Base-by-base conservation (phyloP, 2,113 vertebrate genomes). In the Ophiodon elongatus region DNA sequence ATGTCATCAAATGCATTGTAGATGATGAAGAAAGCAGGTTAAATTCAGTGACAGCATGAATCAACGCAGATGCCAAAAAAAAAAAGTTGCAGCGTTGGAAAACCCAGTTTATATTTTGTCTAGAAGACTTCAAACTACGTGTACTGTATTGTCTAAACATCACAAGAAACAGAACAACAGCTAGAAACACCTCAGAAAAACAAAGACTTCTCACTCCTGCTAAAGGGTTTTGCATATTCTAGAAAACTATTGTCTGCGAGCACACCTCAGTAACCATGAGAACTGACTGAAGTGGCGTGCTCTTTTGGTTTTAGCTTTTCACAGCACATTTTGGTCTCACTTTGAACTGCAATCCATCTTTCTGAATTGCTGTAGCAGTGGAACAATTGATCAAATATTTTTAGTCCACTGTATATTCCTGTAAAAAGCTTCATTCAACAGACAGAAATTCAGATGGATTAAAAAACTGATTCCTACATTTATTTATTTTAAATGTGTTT, bases 221-320 rank as follows among this genome's bases (percentile, higher is more conserved):
- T 47, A 59, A 85, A 85, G 68, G 71, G 76, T 83, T 57, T 63
- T 83, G 73, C 79, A 84, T 80, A 91, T 87, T 90, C 80, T 43
- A 68, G 50, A 80, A 82, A 86, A 65, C 52, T 68, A 29, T 37
- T 35, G 69, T 87, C 82, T 83, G 47, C 19, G 27, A 71, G 64
- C 35, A 65, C 69, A 85, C 62, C 62, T 76, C 64, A 85, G 69
- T 80, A 83, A 82, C 59, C 82, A 85, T 83, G 74, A 83, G 86
- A 85, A 88, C 54, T 90, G 90, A 86, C 87, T 92, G 79, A 88
- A 90, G 85, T 92, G 87, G 91, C 89, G 84, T 75, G 64, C 76
- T 88, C 64, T 75, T 94, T 78, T 92, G 88, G 83, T 93, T 93
- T 89, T 88, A 86, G 85, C 90, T 91, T 84, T 77, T 86, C 80